Base-by-base conservation (phyloP, 2,797 vertebrate genomes). In the Lerista edwardsae region DNA sequence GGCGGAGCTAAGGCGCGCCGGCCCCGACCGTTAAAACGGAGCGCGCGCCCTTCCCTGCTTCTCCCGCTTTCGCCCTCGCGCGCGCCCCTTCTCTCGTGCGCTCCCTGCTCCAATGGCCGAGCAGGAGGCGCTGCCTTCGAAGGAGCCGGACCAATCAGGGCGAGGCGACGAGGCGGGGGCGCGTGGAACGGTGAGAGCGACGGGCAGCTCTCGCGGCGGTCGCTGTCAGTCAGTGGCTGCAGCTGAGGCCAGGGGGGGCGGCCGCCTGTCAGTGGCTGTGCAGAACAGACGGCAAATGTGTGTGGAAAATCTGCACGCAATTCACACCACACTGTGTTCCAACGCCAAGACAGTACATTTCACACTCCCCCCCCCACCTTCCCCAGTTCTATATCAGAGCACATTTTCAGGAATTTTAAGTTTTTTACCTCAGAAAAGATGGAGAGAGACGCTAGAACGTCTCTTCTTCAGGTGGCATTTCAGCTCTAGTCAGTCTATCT, bases 201-300 rank as follows among this genome's bases (percentile, higher is more conserved):
- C n/a, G n/a, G n/a, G n/a, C n/a, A n/a, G n/a, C n/a, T n/a, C n/a
- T n/a, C n/a, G n/a, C n/a, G n/a, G n/a, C n/a, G n/a, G n/a, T n/a
- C n/a, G n/a, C n/a, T n/a, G n/a, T n/a, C 0, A n/a, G 44, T 65
- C 14, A 4, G n/a, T 1, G 59, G 1, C 36, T 29, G 59, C 34
- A 1, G 59, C 1, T 19, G 9, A 23, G 1, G n/a, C n/a, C n/a
- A n/a, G 29, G 1, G 2, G 9, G 4, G 1, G 2, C 3, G 47
- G 6, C 1, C 7, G 2, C 27, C 25, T 31, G 3, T 4, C 7
- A 0, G 31, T 12, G 11, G 0, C 72, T 34, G 31, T 27, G 6
- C 1, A 19, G 47, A 82, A 64, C 25, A 27, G 36, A 19, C n/a
- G 57, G 71, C 62, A 78, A 84, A 71, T 34, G n/a, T 15, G 79